Conservation (phyloP, 2,113 vertebrate genomes). For the Pseudopipra pipra region DNA sequence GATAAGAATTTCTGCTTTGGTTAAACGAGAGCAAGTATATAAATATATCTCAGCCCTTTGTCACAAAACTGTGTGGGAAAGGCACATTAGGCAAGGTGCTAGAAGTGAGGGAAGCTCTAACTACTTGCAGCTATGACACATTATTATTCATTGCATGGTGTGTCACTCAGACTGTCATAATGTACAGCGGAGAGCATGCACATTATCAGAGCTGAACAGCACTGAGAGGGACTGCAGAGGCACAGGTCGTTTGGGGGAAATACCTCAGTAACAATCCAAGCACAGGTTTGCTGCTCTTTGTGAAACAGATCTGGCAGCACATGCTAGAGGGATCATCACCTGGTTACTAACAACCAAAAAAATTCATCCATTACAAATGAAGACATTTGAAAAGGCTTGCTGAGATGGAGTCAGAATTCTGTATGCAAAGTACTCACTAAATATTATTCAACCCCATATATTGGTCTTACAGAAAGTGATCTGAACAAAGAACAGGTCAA, state of each 20-base stretch:
- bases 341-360: neutral
- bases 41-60: constrained; percentile 27
- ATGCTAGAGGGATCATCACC: neutral
- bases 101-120: constrained; percentile 3
- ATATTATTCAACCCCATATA: neutral
- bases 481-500: neutral
- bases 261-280: neutral
- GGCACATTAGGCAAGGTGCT: constrained; percentile 10
- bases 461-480: neutral
- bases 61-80: constrained; percentile 37
- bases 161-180: neutral
- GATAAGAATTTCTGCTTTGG: neutral
- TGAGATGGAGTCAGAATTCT: neutral
- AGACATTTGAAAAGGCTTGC: neutral
- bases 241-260: neutral
- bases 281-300: neutral
- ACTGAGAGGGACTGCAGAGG: neutral
- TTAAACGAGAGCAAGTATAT: constrained; percentile 19
- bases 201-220: neutral
- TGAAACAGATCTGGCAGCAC: neutral
- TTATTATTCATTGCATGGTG: neutral
- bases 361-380: neutral
- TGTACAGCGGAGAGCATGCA: neutral
- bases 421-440: neutral
- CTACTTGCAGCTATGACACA: neutral